Evolutionary conservation across 2,888 invertebrate species (phyloP), one percentile per base, ranked within the genome.

Genomic region (Erebia aethiops): DNA sequence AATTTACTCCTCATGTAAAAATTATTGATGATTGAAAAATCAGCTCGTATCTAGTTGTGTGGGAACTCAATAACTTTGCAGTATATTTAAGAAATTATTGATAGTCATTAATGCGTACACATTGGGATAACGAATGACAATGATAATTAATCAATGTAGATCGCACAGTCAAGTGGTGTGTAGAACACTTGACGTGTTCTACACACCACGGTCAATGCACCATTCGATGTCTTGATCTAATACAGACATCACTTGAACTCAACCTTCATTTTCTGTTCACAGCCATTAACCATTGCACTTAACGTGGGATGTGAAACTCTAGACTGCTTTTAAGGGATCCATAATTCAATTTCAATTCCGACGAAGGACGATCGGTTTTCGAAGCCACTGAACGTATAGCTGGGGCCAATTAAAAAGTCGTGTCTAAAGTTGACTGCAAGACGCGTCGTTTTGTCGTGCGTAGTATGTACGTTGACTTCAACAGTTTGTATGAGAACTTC

Each of bases 41-140:
- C 10, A 10, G 54, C 18, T 18, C 16, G 0, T 18, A 16, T 16
- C 18, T 54, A 10, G 46, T 11, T 46, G 46, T 35, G n/a, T 16
- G 68, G 65, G 43, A 68, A 69, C 54, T 72, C 63, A 66, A 72
- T 71, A 71, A 64, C 41, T 75, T 71, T 71, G 2, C 5, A 18
- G n/a, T 16, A 41, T 18, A 16, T n/a, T 18, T 9, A 9, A 16
- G 5, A 14, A 5, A 5, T 10, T 10, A 18, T 18, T 57, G 8
- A 57, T 54, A 57, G n/a, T 16, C 2, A 9, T 52, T 52, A 3
- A 54, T 10, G 18, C 54, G 10, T 54, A 54, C 16, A 16, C 54
- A 54, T 2, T 11, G 10, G 54, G 18, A 54, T 8, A 10, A 18
- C 10, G 16, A 54, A 54, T 16, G 54, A 3, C 9, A 10, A 54